Evolutionary conservation across 2,113 vertebrate genomes (phyloP), one percentile per base, ranked within the genome.

Genomic region (Thamnaconus septentrionalis): DNA sequence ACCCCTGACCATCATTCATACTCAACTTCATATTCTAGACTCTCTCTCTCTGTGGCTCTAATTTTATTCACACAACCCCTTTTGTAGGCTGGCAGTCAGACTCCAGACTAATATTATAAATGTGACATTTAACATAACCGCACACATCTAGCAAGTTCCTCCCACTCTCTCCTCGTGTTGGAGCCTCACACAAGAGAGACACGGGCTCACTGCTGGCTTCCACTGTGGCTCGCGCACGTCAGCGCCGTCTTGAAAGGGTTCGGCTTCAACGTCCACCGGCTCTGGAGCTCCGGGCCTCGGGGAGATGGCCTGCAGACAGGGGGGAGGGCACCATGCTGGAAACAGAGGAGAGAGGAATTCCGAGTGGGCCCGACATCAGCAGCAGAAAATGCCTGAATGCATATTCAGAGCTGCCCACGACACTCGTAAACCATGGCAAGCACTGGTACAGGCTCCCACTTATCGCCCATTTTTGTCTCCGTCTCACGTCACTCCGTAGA

Each of bases 381-480:
- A 80, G 69, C 70, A 79, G 69, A 89, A 31, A 89, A 91, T 88
- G 76, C 76, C 75, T 85, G 71, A 72, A 78, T 55, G 83, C 84
- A 91, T 91, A 90, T 88, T 92, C 81, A 87, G 59, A 70, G 59
- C 90, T 87, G 69, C 90, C 90, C 90, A 91, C 91, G 42, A 53
- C 76, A 71, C 78, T 62, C 73, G 71, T 73, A 84, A 74, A 80
- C 75, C 73, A 31, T 31, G 2, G 2, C 18, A 31, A 61, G 59
- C 66, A 71, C 79, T 81, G 67, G 78, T 71, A 74, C 75, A 85
- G 65, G 77, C 78, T 67, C 64, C 74, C 79, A 80, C 82, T 82
- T 61, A 69, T 82, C 66, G 64, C 18, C 59, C 73, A 45, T 71
- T 54, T 60, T 82, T 70, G 61, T 80, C 82, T 84, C 53, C 56